Conservation (phyloP, 2,888 invertebrate genomes). For the Tetranychus truncatus region DNA sequence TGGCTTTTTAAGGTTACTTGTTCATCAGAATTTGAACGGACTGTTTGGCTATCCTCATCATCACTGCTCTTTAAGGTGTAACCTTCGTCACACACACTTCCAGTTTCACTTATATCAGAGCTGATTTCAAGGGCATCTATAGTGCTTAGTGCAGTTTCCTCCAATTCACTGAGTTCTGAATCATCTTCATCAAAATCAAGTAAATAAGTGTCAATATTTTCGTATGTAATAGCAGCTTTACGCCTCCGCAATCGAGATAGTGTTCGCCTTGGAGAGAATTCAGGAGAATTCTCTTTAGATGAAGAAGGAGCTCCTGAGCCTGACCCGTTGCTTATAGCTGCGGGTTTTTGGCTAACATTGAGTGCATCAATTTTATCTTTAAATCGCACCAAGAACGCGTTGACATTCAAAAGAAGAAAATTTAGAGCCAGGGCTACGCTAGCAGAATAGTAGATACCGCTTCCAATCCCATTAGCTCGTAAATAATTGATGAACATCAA, state of each 20-base stretch:
- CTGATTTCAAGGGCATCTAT: constrained; percentile 22
- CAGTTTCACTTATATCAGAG: constrained; percentile 24
- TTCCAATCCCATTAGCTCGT: neutral
- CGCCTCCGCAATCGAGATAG: constrained; percentile 15
- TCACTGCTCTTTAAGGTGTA: constrained; percentile 16
- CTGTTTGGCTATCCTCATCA: constrained; percentile 13
- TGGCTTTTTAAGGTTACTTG: neutral
- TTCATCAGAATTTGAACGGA: neutral
- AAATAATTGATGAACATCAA: constrained; percentile 10
- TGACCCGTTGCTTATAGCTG: neutral
- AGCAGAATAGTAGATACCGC: constrained; percentile 8
- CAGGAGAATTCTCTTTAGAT: constrained; percentile 18
- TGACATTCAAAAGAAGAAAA: constrained; percentile 8
- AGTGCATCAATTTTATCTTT: neutral
- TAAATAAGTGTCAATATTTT: constrained; percentile 9
- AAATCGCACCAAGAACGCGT: neutral
- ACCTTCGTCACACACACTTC: constrained; percentile 22
- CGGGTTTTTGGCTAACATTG: neutral
- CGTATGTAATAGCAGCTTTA: constrained; percentile 19
- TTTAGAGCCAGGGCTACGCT: constrained; percentile 5
- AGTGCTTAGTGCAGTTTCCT: constrained; percentile 21
- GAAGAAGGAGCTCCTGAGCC: neutral
- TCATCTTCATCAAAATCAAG: constrained; percentile 17
- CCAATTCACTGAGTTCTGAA: constrained; percentile 18
- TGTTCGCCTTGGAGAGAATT: constrained; percentile 15